Evolutionary conservation across 2,113 vertebrate genomes (phyloP), one percentile per base, ranked within the genome.

Genomic region (Pedetes capensis): DNA sequence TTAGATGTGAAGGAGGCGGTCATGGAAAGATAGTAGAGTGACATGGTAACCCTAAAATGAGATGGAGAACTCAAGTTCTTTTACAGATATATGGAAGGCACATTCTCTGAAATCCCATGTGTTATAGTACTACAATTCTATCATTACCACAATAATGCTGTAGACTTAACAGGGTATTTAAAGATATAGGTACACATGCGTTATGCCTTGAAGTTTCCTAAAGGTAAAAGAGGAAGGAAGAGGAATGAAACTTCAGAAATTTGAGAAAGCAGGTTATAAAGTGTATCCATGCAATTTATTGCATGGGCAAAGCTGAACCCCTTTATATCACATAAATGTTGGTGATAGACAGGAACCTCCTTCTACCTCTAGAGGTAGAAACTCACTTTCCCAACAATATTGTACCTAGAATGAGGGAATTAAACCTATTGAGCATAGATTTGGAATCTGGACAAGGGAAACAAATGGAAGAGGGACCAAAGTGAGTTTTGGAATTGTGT

Each of bases 271-370:
- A 63, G 25, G 32, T 9, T 61, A 61, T 61, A 25, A 25, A 61
- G 20, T 22, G 25, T 27, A 25, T 29, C 25, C 25, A 32, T 29
- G 10, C 25, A 29, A 42, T 71, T 13, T 39, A 25, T 69, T 16
- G 32, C 23, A 59, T 20, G 17, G 47, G 6, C 9, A 37, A 0
- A 10, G 25, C 16, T 68, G 39, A 71, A 44, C 44, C 29, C 16
- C 27, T 68, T 53, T 75, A 34, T 29, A 55, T 9, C 44, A 74
- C 4, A 71, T 76, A 25, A 53, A 64, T 51, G 29, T 13, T 83
- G 32, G 2, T 25, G 13, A 6, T 16, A 0, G 0, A 8, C 10
- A 53, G 20, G 84, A 2, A 42, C 27, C n/a, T n/a, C n/a, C n/a
- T n/a, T n/a, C n/a, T n/a, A n/a, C 16, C 32, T 63, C 53, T 71